Conservation (phyloP, 1,140 invertebrate species). For the Matsumurasca onukii region DNA sequence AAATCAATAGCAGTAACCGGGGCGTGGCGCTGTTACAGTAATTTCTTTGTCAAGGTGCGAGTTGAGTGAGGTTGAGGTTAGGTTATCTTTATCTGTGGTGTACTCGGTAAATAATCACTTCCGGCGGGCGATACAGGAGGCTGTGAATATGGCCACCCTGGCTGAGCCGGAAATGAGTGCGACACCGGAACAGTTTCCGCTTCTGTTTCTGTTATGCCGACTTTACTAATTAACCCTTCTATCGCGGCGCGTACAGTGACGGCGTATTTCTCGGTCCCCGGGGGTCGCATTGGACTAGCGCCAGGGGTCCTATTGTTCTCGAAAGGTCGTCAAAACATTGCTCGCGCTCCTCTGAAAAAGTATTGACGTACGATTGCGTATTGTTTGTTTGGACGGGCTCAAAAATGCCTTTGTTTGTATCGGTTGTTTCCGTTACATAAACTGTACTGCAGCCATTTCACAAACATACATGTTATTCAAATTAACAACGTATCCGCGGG, state of each 20-base stretch:
- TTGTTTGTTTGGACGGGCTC: neutral
- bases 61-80: neutral
- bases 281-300: constrained; percentile 1
- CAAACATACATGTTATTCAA: too few species aligned
- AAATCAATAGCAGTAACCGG: neutral
- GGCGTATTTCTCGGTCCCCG: neutral
- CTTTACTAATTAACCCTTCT: constrained; percentile 16
- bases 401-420: too few species aligned
- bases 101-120: constrained; percentile 2
- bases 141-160: too few species aligned
- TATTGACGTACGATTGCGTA: neutral
- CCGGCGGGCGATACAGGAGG: constrained; percentile 17
- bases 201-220: constrained; percentile 23
- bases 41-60: neutral
- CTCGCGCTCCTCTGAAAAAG: neutral
- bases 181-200: constrained; percentile 12
- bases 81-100: constrained; percentile 10
- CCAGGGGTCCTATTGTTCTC: constrained; percentile 9
- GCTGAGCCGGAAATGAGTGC: neutral
- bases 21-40: neutral
- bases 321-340: constrained; percentile 22
- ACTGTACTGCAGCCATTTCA: too few species aligned
- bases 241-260: neutral
- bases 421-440: too few species aligned
- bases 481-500: too few species aligned